Evolutionary conservation across 1,140 invertebrate species (phyloP).

Genomic region (Helicoverpa armigera): DNA sequence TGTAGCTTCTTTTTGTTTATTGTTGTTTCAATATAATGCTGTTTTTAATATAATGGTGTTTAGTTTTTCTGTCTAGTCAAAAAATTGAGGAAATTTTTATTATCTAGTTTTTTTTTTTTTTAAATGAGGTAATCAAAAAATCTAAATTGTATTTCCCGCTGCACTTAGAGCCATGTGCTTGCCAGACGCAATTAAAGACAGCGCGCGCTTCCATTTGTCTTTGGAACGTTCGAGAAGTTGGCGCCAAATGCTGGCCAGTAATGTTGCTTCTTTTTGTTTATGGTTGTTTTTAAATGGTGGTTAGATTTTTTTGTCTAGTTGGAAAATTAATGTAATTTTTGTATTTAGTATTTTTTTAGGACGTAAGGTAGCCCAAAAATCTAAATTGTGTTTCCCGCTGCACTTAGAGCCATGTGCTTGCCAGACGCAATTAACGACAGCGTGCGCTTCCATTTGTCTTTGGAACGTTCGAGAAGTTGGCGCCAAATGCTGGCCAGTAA

Average conservation of each 20-base stretch:
- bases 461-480: slow-evolving; percentile 14
- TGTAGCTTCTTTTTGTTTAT: neutral
- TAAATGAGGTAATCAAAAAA: no score
- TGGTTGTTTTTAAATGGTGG: neutral
- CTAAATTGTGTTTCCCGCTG: slow-evolving; percentile 9
- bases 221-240: slow-evolving; percentile 15
- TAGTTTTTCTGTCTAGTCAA: no score
- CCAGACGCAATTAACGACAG: slow-evolving; percentile 39
- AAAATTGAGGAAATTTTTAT: no score
- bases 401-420: slow-evolving; percentile 29
- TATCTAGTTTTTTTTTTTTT: no score
- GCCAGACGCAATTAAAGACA: slow-evolving; percentile 40
- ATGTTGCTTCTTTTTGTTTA: neutral
- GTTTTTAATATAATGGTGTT: neutral
- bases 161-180: slow-evolving; percentile 29
- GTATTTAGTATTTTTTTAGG: no score
- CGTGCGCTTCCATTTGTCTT: slow-evolving; percentile 29
- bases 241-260: neutral
- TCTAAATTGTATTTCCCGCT: slow-evolving; percentile 9
- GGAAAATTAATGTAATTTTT: no score
- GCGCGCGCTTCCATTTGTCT: slow-evolving; percentile 26
- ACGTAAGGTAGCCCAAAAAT: no score
- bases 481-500: neutral
- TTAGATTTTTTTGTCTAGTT: no score
- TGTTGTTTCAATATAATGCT: neutral